Base-by-base conservation (phyloP, 2,888 invertebrate species). In the Neoaliturus tenellus region DNA sequence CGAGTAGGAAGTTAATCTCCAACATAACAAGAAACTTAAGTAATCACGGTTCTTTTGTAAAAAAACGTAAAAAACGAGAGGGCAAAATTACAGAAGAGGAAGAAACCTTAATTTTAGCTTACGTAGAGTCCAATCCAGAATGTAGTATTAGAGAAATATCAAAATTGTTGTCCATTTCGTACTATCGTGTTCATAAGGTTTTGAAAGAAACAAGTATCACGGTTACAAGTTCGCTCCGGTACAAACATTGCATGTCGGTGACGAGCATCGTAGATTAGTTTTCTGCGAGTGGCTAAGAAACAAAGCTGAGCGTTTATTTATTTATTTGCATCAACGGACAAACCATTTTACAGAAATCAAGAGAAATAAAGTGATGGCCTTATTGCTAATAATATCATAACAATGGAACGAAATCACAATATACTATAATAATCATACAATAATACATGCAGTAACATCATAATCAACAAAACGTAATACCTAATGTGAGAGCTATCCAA, bases 181-280 rank as follows among this genome's bases (percentile, higher is more conserved):
- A 73, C 14, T 73, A 25, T 73, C 44, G 73, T 12, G 73, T 73
- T 1, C 73, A 73, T 39, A 73, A 73, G 39, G 73, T 73, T 20
- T 73, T 73, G 39, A 73, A 73, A 73, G 39, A 39, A 4, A 73
- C 12, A 73, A 73, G 6, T 44, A 39, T 39, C 73, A 73, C 44
- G 73, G 39, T 44, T 73, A 73, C 73, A 73, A 73, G 39, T 73
- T 23, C 14, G 39, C 39, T 39, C 39, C 25, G 10, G 73, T 73
- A 8, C 73, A 73, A 73, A 73, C 73, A 0, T 73, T 73, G 39
- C 73, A 73, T 12, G 73, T 41, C 25, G 73, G 73, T 73, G 73
- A 73, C 14, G 73, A 73, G 39, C 14, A 1, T 44, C 73, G 39
- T 17, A 73, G 73, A 35, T 73, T 73, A 39, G 73, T 39, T 4